Conservation (phyloP, 2,113 vertebrate genomes). For the Nipponia nippon region DNA sequence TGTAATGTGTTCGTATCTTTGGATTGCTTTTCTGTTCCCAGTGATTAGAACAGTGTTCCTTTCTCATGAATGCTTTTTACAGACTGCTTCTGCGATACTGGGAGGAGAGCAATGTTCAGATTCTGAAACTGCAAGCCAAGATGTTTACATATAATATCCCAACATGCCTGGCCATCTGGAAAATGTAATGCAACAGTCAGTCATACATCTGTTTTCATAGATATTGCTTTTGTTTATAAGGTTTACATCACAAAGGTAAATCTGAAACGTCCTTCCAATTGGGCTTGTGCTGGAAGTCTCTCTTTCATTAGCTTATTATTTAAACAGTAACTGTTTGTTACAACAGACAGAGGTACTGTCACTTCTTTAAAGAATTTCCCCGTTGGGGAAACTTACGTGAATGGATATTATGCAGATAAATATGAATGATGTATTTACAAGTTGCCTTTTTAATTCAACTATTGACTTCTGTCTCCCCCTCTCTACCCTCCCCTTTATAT, state of each 20-base stretch:
- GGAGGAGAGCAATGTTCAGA: conserved; percentile 89
- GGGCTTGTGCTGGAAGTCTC: conserved; percentile 30
- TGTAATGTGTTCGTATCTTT: not conserved
- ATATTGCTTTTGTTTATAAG: conserved; percentile 76
- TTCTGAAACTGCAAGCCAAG: conserved; percentile 91
- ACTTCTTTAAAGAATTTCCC: conserved; percentile 29
- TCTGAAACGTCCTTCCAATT: conserved; percentile 57
- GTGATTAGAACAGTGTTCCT: conserved; percentile 61
- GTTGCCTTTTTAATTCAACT: conserved; percentile 49
- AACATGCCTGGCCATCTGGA: conserved; percentile 92
- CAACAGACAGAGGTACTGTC: not conserved
- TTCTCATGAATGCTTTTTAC: conserved; percentile 70
- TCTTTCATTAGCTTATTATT: conserved; percentile 45
- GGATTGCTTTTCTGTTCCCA: not conserved
- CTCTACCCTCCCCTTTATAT: conserved; percentile 70
- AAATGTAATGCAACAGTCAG: conserved; percentile 93
- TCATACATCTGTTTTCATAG: conserved; percentile 81
- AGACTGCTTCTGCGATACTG: conserved; percentile 91
- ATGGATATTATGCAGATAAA: conserved; percentile 25
- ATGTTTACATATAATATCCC: conserved; percentile 88
- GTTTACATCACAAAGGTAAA: conserved; percentile 80
- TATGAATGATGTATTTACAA: conserved; percentile 47
- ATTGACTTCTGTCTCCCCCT: conserved; percentile 71
- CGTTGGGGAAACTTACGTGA: conserved; percentile 13
- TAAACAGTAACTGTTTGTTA: conserved; percentile 1